Base-by-base conservation (phyloP, 1,140 invertebrate species). In the Vollenhovia emeryi region DNA sequence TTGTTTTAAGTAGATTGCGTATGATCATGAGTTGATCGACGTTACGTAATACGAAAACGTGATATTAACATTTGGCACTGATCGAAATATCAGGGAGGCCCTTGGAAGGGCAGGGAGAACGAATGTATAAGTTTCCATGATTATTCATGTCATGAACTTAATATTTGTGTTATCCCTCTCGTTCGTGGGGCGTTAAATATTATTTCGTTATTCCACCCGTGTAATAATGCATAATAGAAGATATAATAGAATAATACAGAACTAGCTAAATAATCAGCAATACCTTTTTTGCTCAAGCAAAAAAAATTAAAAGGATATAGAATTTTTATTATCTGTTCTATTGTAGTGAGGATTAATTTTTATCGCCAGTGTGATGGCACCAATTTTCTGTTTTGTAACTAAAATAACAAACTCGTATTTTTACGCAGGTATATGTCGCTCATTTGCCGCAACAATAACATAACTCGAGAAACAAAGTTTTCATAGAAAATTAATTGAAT, bases 381-480 rank as follows among this genome's bases (percentile, higher is more conserved):
- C 11, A 66, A 18, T 68, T 68, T 68, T 68, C 3, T 68, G 40
- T 68, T 45, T 62, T 62, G 5, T 33, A 62, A 59, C 15, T 55
- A 3, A 55, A 27, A 15, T 15, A 5, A 59, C 6, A 59, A 59
- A 7, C 24, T 27, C 0, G 13, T 59, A 59, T 15, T 59, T 59
- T 59, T 59, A 27, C 27, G 4, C 24, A 59, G 9, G 8, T 9
- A 36, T 36, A 6, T 36, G 33, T 43, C 43, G 2, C 11, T 13
- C 43, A 11, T 43, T 43, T 43, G 40, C 40, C 13, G 43, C 43
- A 43, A 43, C 11, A 43, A 13, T 0, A 11, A 43, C 2, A 43
- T 43, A 13, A 43, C 11, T 43, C 2, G 11, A 43, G n/a, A 43
- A 43, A 43, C 43, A 43, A 43, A 43, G 11, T 43, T 11, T 13